Conservation (phyloP, 2,888 invertebrate genomes). For the Eudasyphora cyanicolor region DNA sequence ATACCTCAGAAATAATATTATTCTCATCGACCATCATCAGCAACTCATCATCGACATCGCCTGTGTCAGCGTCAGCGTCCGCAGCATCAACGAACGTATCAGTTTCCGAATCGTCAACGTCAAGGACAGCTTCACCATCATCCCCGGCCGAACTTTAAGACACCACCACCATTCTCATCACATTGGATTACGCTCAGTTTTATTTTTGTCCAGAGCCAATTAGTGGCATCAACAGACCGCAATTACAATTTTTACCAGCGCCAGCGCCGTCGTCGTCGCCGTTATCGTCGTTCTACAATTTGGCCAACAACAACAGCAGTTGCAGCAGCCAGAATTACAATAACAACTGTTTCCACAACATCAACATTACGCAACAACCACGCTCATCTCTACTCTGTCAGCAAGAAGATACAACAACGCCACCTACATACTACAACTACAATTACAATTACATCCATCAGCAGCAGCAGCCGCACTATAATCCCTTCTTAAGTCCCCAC, state of each 20-base stretch:
- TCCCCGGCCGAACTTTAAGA: slow-evolving; percentile 42
- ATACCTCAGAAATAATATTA: background rate
- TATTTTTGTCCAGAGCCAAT: slow-evolving; percentile 79
- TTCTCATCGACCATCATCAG: background rate
- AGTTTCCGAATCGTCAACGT: background rate
- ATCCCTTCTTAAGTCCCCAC: slow-evolving; percentile 66
- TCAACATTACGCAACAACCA: slow-evolving; percentile 46
- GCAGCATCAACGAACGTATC: background rate
- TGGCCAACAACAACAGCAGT: slow-evolving; percentile 58
- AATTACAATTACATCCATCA: slow-evolving; percentile 66
- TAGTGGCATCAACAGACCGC: slow-evolving; percentile 76
- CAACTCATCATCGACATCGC: background rate
- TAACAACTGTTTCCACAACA: slow-evolving; percentile 60
- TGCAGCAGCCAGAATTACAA: slow-evolving; percentile 55
- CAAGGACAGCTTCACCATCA: slow-evolving; percentile 6
- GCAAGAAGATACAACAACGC: slow-evolving; percentile 54
- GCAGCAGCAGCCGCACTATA: slow-evolving; percentile 67
- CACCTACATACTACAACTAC: slow-evolving; percentile 65
- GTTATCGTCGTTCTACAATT: slow-evolving; percentile 68
- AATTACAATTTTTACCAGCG: slow-evolving; percentile 72
- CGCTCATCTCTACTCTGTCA: slow-evolving; percentile 42
- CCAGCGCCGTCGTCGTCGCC: slow-evolving; percentile 70
- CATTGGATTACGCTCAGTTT: slow-evolving; percentile 80
- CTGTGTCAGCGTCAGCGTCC: background rate
- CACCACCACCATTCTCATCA: slow-evolving; percentile 71